Conservation (phyloP, 2,797 vertebrate species). For the Sciaenops ocellatus region DNA sequence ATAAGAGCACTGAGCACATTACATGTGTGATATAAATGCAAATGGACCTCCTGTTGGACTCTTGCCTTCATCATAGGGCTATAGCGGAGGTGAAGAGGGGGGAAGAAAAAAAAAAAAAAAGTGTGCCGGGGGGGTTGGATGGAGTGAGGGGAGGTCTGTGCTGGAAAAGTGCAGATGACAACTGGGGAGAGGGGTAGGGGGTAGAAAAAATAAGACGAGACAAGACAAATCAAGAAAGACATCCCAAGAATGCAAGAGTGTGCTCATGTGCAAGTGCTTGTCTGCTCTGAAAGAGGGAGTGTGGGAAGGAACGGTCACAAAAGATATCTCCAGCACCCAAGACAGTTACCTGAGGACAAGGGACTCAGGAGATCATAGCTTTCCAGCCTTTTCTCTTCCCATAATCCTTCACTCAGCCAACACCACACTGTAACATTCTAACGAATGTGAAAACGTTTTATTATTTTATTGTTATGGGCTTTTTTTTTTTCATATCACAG, state of each 20-base stretch:
- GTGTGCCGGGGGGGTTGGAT: neutral
- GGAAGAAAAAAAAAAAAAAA: no score
- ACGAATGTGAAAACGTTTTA: slow-evolving; percentile 38
- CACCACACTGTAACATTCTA: slow-evolving; percentile 24
- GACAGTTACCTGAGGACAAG: slow-evolving; percentile 34
- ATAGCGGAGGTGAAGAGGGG: slow-evolving; percentile 5
- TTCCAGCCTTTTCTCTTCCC: slow-evolving; percentile 21
- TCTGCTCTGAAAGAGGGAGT: slow-evolving; percentile 33
- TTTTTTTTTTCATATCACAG: slow-evolving; percentile 16
- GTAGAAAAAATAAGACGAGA: slow-evolving; percentile 52
- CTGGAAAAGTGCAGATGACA: slow-evolving; percentile 62
- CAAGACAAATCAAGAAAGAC: slow-evolving; percentile 74
- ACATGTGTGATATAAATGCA: slow-evolving; percentile 82
- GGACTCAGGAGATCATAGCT: slow-evolving; percentile 28
- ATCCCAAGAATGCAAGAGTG: slow-evolving; percentile 49
- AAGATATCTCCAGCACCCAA: slow-evolving; percentile 18
- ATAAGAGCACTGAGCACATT: slow-evolving; percentile 62
- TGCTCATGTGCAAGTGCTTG: slow-evolving; percentile 56
- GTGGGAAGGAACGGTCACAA: slow-evolving; percentile 31
- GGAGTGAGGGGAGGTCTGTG: slow-evolving; percentile 30
- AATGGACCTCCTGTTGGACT: slow-evolving; percentile 76
- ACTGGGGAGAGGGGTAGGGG: slow-evolving; percentile 36
- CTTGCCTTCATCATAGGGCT: slow-evolving; percentile 42
- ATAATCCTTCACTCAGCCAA: slow-evolving; percentile 42
- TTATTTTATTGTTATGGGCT: no score